Conservation (phyloP, 2,888 invertebrate genomes). For the Phania funesta region DNA sequence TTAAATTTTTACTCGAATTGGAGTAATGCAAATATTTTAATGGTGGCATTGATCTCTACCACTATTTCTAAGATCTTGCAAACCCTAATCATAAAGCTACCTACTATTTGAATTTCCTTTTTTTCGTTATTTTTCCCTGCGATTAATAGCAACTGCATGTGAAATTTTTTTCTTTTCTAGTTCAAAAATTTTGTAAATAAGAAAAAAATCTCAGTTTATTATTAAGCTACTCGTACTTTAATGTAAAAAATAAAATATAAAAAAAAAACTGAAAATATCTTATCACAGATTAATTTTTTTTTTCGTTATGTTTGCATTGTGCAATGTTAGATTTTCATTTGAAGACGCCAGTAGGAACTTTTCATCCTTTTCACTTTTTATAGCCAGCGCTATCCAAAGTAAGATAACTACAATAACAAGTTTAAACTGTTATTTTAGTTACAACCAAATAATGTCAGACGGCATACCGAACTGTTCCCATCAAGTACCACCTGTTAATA, state of each 20-base stretch:
- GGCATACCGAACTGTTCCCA: no score
- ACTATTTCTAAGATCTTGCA: no score
- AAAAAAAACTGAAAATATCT: slow-evolving; percentile 21
- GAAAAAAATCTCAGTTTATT: slow-evolving; percentile 44
- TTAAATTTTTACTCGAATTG: no score
- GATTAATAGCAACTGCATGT: slow-evolving; percentile 29
- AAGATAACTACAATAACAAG: no score
- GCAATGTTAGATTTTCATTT: slow-evolving; percentile 36
- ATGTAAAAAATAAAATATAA: slow-evolving; percentile 1
- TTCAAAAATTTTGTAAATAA: slow-evolving; percentile 50
- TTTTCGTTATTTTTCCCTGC: neutral
- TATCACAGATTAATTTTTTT: slow-evolving; percentile 51
- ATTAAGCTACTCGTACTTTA: slow-evolving; percentile 42
- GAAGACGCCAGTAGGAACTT: slow-evolving; percentile 19
- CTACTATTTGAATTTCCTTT: neutral
- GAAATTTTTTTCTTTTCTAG: slow-evolving; percentile 49
- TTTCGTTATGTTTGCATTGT: neutral
- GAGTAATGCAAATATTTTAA: no score
- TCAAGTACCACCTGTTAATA: no score
- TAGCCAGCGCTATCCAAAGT: no score
- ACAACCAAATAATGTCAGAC: no score
- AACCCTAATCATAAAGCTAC: no score
- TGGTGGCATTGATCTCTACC: no score
- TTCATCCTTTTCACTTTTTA: neutral
- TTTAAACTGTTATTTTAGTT: no score